Base-by-base conservation (phyloP, 2,888 invertebrate species). In the Cheilosia scutellata region DNA sequence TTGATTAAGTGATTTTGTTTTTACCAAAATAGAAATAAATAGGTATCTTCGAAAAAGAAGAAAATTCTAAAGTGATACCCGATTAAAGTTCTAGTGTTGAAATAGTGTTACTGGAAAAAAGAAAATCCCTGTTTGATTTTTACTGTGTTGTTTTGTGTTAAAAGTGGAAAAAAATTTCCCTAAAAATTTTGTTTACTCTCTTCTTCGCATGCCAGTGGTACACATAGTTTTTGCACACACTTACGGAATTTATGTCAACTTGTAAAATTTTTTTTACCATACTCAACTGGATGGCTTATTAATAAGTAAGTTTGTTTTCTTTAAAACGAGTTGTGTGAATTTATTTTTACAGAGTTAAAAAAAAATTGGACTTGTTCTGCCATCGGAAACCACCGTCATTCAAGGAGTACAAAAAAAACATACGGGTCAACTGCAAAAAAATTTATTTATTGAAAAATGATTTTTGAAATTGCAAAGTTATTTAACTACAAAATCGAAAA, bases 171-270 rank as follows among this genome's bases (percentile, higher is more conserved):
- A 68, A 53, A 29, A 42, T 31, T 5, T 37, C 31, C 42, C 3
- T 51, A 70, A 20, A 53, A 55, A 68, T 44, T 44, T n/a, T 33
- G 70, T 60, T 57, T 63, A 37, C 16, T n/a, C 49, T 40, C 33
- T 37, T 49, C 57, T 20, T 47, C 63, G n/a, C 7, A 62, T 37
- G 65, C 62, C 63, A 79, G 66, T 66, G 47, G 33, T 37, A 6
- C 42, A 37, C 29, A 6, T 44, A 37, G 58, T 72, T 74, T 62
- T 68, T 62, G 74, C 79, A 47, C 66, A 82, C 51, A 55, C 33
- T 68, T 55, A 57, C 62, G 83, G 83, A 75, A 79, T 84, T 84
- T 60, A 80, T 84, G 80, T 58, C 79, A 84, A 65, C 58, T 79
- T 68, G 55, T 66, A 25, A 60, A 27, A 66, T 58, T 65, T 77